A percentile compares a stretch with the other conserved stretches of the same genome.
Evolutionary conservation across 2,113 vertebrate species (phyloP).

Genomic region (Plestiodon gilberti): DNA sequence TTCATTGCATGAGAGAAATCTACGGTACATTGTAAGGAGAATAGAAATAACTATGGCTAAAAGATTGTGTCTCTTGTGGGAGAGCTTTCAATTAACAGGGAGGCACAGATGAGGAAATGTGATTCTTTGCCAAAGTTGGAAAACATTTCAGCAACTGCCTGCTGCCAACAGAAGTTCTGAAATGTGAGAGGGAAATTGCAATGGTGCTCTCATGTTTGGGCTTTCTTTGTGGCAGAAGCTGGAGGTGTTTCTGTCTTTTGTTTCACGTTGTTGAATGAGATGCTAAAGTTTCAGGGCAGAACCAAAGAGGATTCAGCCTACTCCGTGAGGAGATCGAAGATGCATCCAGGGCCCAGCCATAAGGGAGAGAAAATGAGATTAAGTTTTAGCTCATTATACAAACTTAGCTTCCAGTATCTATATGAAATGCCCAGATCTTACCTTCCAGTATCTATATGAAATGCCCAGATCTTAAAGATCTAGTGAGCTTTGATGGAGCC

Average conservation of each 20-base stretch:
- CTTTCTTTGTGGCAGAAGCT: neutral
- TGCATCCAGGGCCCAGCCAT: too few relatives aligned
- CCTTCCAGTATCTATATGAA: too few relatives aligned
- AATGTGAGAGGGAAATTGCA: neutral
- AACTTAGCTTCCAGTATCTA: too few relatives aligned
- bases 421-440: too few relatives aligned
- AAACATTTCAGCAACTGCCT: slow-evolving; percentile 15
- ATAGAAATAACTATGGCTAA: neutral
- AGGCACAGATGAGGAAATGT: slow-evolving; percentile 3
- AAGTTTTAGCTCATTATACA: too few relatives aligned
- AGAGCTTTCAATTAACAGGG: slow-evolving; percentile 15
- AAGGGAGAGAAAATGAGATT: too few relatives aligned
- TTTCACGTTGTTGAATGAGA: neutral
- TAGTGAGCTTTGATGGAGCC: too few relatives aligned
- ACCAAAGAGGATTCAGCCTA: neutral
- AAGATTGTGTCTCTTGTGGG: neutral
- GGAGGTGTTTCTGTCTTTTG: neutral
- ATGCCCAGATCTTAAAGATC: too few relatives aligned
- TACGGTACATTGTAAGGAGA: neutral
- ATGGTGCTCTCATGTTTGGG: neutral
- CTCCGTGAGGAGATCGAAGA: too few relatives aligned
- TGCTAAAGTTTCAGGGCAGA: neutral
- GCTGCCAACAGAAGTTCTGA: rapidly evolving
- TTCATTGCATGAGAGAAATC: neutral
- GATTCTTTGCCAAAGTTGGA: slow-evolving; percentile 4